Percentiles rank a stretch among this genome's conserved stretches.
These are phyloP conservation scores for Pristiophorus japonicus DNA, from an alignment of 2,113 vertebrate species.

Conservation along the genomic window DNA sequence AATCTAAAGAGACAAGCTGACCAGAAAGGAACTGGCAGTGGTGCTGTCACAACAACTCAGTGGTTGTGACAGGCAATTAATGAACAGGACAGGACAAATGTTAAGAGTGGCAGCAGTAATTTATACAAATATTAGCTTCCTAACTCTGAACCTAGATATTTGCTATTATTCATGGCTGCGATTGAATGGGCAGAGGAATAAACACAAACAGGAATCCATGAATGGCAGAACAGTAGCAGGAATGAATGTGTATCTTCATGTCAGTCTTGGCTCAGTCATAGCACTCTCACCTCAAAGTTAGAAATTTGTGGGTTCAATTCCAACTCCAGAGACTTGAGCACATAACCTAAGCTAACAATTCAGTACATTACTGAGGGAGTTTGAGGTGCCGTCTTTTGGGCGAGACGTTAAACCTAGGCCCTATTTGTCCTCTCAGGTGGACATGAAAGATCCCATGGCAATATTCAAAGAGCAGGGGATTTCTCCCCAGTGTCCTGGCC, in stretches of 20 bases:
- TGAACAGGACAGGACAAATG: slow-evolving; percentile 53
- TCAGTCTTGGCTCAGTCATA: background rate
- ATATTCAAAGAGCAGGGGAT: too few relatives aligned
- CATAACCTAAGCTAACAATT: background rate
- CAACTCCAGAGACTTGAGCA: background rate
- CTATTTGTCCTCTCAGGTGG: background rate
- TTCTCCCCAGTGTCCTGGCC: too few relatives aligned
- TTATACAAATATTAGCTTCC: slow-evolving; percentile 48
- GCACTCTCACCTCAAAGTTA: background rate
- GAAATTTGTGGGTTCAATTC: background rate
- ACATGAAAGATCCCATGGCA: background rate
- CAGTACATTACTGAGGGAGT: background rate
- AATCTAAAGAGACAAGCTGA: slow-evolving; percentile 62
- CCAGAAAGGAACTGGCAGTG: slow-evolving; percentile 63
- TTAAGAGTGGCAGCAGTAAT: slow-evolving; percentile 51
- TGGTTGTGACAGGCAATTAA: slow-evolving; percentile 65
- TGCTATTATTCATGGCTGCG: slow-evolving; percentile 49
- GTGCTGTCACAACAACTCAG: slow-evolving; percentile 52
- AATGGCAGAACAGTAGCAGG: background rate
- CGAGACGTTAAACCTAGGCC: background rate
- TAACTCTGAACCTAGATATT: slow-evolving; percentile 41
- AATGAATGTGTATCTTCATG: background rate
- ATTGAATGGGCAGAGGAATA: slow-evolving; percentile 36
- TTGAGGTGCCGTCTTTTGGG: background rate
- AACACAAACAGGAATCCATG: background rate